phyloP scores from a whole-genome alignment of 2,113 vertebrate species.

The Alaudala cheleensis region DNA sequence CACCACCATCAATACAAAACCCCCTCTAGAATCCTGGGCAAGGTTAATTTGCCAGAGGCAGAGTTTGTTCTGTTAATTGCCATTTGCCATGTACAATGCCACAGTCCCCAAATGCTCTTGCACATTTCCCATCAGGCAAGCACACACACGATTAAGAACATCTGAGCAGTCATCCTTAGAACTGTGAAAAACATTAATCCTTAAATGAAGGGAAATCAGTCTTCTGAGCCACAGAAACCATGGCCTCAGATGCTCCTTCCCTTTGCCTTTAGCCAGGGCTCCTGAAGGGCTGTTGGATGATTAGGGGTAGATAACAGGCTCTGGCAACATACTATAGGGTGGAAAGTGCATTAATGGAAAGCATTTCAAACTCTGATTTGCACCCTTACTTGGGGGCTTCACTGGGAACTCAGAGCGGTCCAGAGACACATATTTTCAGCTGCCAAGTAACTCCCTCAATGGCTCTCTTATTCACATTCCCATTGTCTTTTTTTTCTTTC shows the following conservation, averaged over 20 bases:
- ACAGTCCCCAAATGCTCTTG: conserved; percentile 26
- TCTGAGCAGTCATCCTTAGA: conserved; percentile 39
- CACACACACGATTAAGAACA: background rate
- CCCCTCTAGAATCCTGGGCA: background rate
- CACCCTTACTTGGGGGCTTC: background rate
- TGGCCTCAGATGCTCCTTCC: background rate
- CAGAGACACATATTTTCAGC: background rate
- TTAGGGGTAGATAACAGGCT: background rate
- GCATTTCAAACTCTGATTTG: background rate
- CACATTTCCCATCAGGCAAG: conserved; percentile 24
- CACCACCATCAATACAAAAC: background rate
- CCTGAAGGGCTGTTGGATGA: background rate
- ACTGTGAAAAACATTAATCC: conserved; percentile 35
- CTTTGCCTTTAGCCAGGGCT: background rate
- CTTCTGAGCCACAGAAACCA: background rate
- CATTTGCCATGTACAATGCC: conserved; percentile 41
- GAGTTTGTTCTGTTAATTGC: conserved; percentile 50
- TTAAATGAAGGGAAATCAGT: conserved; percentile 23
- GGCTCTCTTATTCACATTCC: background rate
- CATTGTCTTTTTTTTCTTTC: background rate
- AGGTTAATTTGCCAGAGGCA: conserved; percentile 26
- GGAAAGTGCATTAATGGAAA: background rate
- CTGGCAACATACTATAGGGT: background rate
- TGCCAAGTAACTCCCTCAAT: background rate
- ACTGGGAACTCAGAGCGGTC: background rate